Base-by-base conservation (phyloP, 2,888 invertebrate species). In the Oligia strigilis region DNA sequence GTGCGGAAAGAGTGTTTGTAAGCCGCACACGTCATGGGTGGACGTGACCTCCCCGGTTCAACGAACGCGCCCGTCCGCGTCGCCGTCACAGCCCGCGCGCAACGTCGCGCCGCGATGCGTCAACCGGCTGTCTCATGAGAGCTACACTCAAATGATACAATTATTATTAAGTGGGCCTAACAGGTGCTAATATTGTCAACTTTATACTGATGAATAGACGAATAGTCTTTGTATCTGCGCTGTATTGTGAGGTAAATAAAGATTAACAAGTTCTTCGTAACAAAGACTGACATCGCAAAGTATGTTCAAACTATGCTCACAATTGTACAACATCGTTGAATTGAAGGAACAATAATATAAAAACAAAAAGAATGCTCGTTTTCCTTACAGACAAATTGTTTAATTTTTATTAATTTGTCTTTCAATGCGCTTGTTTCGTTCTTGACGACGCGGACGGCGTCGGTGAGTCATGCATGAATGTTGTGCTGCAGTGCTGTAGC, bases 11-110 rank as follows among this genome's bases (percentile, higher is more conserved):
- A 85, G 89, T 92, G 92, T 93, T 93, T 89, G 92, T 92, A 92
- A 92, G 90, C 92, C 82, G 90, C 91, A 92, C 94, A 93, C 95
- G 95, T 95, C 95, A 95, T 93, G 87, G 92, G 87, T 95, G 96
- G 94, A 96, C 96, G 95, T 97, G 97, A 97, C 96, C 97, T 96
- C 97, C 94, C 83, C 93, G 94, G 97, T 96, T 97, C 97, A 97
- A 97, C 95, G 97, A 95, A 96, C 97, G 96, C 93, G 90, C 93
- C 90, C 95, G 89, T 85, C 88, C 93, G 90, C 95, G 89, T 85
- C 88, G 80, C 85, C 89, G 95, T 94, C 95, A 95, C 95, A 93
- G 94, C 90, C 75, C 90, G 92, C 94, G 93, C 92, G 88, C 94
- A 92, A 88, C 84, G 85, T 82, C 55, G 90, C 93, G 85, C 86